phyloP scores from a whole-genome alignment of 1,140 invertebrate genomes.

The Drosophila erecta region DNA sequence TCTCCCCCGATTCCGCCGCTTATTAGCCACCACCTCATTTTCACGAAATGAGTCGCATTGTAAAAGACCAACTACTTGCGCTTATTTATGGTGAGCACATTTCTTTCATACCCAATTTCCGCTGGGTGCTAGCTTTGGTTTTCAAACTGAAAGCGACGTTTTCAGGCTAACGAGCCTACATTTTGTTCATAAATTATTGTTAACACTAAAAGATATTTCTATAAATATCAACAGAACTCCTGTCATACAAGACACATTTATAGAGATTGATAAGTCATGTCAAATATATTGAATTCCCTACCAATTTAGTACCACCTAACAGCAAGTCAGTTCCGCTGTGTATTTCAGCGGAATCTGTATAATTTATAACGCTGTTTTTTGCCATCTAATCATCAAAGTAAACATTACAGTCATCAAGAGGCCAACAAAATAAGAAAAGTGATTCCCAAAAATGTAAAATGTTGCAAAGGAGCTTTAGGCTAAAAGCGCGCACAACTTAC shows the following conservation, averaged over 20 bases:
- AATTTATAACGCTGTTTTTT: too few species aligned
- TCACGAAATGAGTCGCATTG: constrained; percentile 61
- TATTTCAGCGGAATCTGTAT: too few species aligned
- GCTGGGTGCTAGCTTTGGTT: constrained; percentile 21
- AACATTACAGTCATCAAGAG: neutral
- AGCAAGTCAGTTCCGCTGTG: too few species aligned
- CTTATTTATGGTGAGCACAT: constrained; percentile 54
- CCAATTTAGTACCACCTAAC: neutral
- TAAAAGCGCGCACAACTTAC: constrained; percentile 13
- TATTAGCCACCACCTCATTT: constrained; percentile 19
- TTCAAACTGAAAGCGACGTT: constrained; percentile 1
- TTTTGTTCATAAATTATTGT: constrained; percentile 3
- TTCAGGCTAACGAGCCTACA: constrained; percentile 2
- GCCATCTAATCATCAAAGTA: too few species aligned
- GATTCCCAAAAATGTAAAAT: constrained; percentile 14
- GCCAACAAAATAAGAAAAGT: constrained; percentile 1
- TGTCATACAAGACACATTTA: neutral
- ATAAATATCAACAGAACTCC: neutral
- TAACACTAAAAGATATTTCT: neutral
- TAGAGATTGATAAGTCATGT: constrained; percentile 16
- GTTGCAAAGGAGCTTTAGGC: neutral
- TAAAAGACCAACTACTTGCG: constrained; percentile 46
- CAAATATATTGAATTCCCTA: neutral
- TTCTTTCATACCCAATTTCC: constrained; percentile 36
- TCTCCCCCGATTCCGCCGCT: constrained; percentile 31